phyloP scores from a whole-genome alignment of 2,113 vertebrate species.

The Rhegmatorhina hoffmannsi region DNA sequence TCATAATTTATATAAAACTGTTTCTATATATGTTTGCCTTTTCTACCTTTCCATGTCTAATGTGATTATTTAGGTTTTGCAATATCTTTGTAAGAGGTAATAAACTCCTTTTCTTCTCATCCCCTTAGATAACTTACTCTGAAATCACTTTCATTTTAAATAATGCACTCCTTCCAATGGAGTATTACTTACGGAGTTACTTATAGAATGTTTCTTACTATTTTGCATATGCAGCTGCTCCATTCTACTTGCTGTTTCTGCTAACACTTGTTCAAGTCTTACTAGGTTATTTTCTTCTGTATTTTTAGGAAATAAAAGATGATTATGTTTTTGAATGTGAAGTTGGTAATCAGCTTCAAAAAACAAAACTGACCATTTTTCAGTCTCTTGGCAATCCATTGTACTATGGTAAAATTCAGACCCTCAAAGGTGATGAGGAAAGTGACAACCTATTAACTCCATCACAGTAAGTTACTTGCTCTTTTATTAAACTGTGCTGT shows the following conservation, averaged over 20 bases:
- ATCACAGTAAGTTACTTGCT: constrained; percentile 84
- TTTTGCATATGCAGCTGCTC: not conserved
- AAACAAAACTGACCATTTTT: constrained; percentile 92
- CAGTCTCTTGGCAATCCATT: constrained; percentile 93
- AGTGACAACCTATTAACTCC: constrained; percentile 83
- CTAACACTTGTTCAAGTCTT: not conserved
- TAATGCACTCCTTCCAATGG: not conserved
- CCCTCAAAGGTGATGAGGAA: constrained; percentile 87
- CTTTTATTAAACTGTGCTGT: not conserved
- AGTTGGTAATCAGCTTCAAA: constrained; percentile 88
- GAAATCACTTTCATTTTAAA: not conserved
- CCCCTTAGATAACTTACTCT: not conserved
- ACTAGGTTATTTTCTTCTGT: constrained; percentile 5
- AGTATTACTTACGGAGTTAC: not conserved
- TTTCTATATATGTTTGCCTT: not conserved
- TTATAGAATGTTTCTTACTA: not conserved
- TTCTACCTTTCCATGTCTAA: not conserved
- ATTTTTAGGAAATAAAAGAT: constrained; percentile 89
- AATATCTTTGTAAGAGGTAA: not conserved
- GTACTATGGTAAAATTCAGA: constrained; percentile 96
- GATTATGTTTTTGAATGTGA: constrained; percentile 98
- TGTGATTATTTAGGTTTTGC: not conserved
- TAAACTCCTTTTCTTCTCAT: not conserved
- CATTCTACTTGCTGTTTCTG: not conserved
- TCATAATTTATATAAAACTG: not conserved